A percentile compares a stretch with the other conserved stretches of the same genome.
Conservation (phyloP, 2,113 vertebrate species). For the Apus apus region DNA sequence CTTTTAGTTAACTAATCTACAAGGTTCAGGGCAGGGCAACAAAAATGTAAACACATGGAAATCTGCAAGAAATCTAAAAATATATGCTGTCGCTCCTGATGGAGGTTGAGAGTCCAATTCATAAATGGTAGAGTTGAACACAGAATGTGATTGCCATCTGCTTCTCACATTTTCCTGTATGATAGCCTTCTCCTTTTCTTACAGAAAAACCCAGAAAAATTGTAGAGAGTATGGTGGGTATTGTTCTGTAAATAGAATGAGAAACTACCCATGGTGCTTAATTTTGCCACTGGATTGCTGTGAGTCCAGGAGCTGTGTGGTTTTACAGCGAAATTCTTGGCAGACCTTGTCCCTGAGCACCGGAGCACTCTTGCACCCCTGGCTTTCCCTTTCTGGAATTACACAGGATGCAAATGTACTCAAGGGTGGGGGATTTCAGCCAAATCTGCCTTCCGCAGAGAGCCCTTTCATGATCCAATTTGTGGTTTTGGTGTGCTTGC, state of each 20-base stretch:
- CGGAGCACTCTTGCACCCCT: neutral
- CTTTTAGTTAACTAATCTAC: neutral
- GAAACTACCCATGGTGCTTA: neutral
- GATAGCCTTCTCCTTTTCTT: neutral
- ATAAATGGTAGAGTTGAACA: neutral
- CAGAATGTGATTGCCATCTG: neutral
- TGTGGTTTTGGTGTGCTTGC: neutral
- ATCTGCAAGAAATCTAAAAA: neutral
- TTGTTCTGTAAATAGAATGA: neutral
- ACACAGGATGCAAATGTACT: neutral
- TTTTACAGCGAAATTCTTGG: neutral
- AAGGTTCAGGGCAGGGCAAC: neutral
- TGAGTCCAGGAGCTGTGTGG: neutral
- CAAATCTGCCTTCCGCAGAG: neutral
- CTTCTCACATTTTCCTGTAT: neutral
- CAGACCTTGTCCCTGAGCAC: neutral
- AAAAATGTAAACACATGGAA: neutral
- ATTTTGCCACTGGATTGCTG: accelerated
- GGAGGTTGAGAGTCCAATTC: neutral
- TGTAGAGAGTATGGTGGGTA: accelerated
- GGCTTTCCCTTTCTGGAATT: neutral
- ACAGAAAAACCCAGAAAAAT: neutral
- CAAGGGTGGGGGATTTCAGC: neutral
- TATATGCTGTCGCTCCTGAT: neutral
- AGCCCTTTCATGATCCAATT: neutral